A percentile compares a stretch with the other conserved stretches of the same genome.
Evolutionary conservation across 2,797 vertebrate genomes (phyloP).

Genomic region (Malacoctenus gilli): DNA sequence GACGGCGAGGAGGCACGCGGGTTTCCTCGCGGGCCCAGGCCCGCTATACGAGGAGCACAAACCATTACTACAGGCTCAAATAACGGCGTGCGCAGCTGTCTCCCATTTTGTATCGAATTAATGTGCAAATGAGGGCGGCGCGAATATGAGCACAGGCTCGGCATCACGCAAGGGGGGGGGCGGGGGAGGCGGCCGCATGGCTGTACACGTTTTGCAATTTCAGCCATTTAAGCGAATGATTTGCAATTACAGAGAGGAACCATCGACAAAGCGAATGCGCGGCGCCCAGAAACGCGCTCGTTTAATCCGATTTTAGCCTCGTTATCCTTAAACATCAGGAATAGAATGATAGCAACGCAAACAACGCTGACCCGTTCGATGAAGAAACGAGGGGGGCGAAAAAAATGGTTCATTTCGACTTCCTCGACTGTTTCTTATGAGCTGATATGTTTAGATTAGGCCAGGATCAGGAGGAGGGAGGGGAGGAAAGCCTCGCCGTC

Average conservation of each 20-base stretch:
- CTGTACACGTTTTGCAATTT: slow-evolving; percentile 2
- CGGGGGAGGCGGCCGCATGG: slow-evolving; percentile 8
- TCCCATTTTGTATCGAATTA: slow-evolving; percentile 34
- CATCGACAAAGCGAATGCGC: not conserved
- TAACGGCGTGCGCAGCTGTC: slow-evolving; percentile 37
- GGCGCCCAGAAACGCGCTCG: not conserved
- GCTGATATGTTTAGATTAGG: not conserved
- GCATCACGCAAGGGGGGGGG: slow-evolving; percentile 1
- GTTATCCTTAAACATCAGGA: not conserved
- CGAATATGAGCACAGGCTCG: slow-evolving; percentile 11
- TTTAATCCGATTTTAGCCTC: not conserved
- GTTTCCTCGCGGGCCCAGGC: slow-evolving; percentile 15
- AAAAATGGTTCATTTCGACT: not conserved
- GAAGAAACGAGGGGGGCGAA: too few relatives aligned
- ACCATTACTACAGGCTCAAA: slow-evolving; percentile 27
- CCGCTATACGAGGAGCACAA: slow-evolving; percentile 11
- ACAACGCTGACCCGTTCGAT: too few relatives aligned
- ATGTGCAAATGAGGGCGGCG: slow-evolving; percentile 38
- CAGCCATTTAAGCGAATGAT: not conserved
- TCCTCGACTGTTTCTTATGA: not conserved
- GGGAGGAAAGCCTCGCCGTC: not conserved
- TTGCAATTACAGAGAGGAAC: not conserved
- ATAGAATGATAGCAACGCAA: not conserved
- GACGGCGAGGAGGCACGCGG: not conserved
- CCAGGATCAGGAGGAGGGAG: not conserved